These are phyloP conservation scores for Gila orcuttii DNA, from an alignment of 2,113 vertebrate species.

Conservation along the genomic window DNA sequence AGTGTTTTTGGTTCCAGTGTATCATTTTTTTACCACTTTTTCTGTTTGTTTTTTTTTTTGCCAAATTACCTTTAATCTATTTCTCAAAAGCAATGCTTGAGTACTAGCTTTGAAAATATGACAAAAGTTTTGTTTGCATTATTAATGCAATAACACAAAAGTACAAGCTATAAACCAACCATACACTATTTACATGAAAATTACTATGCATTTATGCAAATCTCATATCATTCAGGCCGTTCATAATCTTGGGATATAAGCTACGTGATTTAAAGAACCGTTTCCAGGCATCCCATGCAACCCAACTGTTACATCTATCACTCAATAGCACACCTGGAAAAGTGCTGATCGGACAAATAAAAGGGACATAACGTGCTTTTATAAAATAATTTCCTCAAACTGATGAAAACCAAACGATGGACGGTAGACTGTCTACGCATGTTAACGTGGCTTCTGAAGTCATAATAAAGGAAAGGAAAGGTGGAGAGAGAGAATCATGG, in stretches of 20 bases:
- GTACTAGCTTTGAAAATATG: background rate
- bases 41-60: background rate
- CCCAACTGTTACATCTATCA: conserved; percentile 18
- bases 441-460: background rate
- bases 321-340: conserved; percentile 19
- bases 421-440: background rate
- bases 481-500: background rate
- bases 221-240: background rate
- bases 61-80: background rate
- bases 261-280: background rate
- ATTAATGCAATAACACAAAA: background rate
- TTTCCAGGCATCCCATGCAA: background rate
- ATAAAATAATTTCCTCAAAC: conserved; percentile 34
- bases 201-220: background rate
- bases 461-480: conserved; percentile 1
- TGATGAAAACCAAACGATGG: background rate
- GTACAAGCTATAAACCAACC: background rate
- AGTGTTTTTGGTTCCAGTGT: background rate
- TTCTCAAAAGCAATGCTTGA: background rate
- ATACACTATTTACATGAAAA: background rate
- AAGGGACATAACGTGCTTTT: conserved; percentile 2
- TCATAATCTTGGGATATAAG: background rate
- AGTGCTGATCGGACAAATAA: conserved; percentile 26
- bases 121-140: background rate
- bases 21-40: background rate